Evolutionary conservation across 2,113 vertebrate species (phyloP), one percentile per base, ranked within the genome.

Genomic region (Ciconia maguari): DNA sequence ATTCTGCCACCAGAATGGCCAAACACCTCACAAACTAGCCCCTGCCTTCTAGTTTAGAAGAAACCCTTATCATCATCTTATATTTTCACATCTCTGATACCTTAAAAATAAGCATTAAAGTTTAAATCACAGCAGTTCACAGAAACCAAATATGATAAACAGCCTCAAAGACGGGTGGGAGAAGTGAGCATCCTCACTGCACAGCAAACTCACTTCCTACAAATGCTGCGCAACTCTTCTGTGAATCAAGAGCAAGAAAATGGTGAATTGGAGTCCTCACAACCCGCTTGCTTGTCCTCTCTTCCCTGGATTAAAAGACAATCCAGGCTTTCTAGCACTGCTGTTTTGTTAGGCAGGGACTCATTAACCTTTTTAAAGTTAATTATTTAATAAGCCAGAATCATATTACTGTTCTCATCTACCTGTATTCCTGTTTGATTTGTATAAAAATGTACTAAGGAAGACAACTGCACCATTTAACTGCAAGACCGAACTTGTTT

Each of bases 371-470:
- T 95, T 91, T 34, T 17, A 1, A 92, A 91, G 69, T 68, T 89
- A 93, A 96, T 94, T 86, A 94, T 74, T 91, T 88, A 90, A 79
- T 90, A 86, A 0, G 0, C 54, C n/a, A 83, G 27, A 92, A 95
- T 94, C 77, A 77, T 15, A 88, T 92, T 91, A 95, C 46, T 57
- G 82, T 44, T 79, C 75, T 96, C 84, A 83, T 91, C 70, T 77
- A 88, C 41, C 66, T 77, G 20, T 79, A 75, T 60, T 85, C 52
- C 62, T 83, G 66, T 52, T 76, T 87, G 74, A 93, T 84, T 96
- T 89, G 90, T 88, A 81, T 57, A 80, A 83, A 90, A 95, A 76
- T 21, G 19, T 54, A 77, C 62, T 7, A 51, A 62, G 70, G 70
- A 93, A 90, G 68, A 94, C 64, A 85, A 83, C 44, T 0, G 2